These are phyloP conservation scores for Drosophila fulvimacula DNA, from an alignment of 2,888 invertebrate species.

Conservation along the genomic window DNA sequence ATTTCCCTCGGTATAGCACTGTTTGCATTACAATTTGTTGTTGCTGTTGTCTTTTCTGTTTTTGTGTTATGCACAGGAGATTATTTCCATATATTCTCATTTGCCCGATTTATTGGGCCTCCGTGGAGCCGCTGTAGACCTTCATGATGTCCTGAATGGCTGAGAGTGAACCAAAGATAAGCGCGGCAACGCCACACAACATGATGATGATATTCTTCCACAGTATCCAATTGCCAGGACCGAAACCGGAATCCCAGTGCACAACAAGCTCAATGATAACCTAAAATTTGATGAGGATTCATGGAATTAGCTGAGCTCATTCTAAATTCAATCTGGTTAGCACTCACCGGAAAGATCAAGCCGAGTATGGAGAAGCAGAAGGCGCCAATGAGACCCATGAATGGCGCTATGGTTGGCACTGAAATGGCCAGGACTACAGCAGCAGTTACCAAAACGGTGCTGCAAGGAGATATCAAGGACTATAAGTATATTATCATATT, in stretches of 20 bases:
- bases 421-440: constrained; percentile 92
- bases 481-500: background rate
- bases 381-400: constrained; percentile 96
- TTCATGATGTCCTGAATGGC: constrained; percentile 87
- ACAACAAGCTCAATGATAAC: constrained; percentile 93
- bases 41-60: constrained; percentile 5
- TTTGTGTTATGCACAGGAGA: constrained; percentile 40
- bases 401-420: constrained; percentile 94
- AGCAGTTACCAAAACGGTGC: constrained; percentile 88
- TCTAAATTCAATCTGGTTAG: accelerated
- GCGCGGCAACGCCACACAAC: constrained; percentile 91
- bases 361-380: constrained; percentile 97
- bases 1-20: constrained; percentile 68
- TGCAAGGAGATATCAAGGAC: constrained; percentile 37
- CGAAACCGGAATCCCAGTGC: constrained; percentile 93
- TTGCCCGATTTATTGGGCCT: constrained; percentile 40
- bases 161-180: constrained; percentile 91
- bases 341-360: constrained; percentile 91
- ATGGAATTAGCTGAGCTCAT: constrained; percentile 57
- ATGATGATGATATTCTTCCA: constrained; percentile 92
- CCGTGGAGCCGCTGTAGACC: constrained; percentile 59
- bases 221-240: constrained; percentile 89
- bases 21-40: constrained; percentile 21
- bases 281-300: constrained; percentile 48
- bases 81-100: constrained; percentile 8